phyloP scores from a whole-genome alignment of 1,140 invertebrate species.

The Condylostylus longicornis region DNA sequence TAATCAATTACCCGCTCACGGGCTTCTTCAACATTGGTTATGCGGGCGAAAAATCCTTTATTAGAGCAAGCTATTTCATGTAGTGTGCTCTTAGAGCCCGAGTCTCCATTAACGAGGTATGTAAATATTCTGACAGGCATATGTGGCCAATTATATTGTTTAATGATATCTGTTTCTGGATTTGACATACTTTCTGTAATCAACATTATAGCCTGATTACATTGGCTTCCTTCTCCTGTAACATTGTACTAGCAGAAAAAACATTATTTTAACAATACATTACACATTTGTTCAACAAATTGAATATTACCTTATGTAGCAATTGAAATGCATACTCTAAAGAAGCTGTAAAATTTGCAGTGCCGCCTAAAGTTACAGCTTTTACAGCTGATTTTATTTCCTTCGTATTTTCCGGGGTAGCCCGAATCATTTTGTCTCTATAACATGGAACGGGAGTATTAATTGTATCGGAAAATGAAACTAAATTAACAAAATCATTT shows the following conservation, averaged over 20 bases:
- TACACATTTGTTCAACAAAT: conserved; percentile 1
- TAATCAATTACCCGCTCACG: conserved; percentile 80
- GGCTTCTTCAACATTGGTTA: conserved; percentile 68
- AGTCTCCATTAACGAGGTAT: conserved; percentile 86
- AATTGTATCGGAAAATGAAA: conserved; percentile 60
- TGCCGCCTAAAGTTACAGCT: conserved; percentile 49
- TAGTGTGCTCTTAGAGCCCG: conserved; percentile 67
- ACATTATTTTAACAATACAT: background rate
- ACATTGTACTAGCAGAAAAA: conserved; percentile 51
- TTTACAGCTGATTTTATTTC: conserved; percentile 63
- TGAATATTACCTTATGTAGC: conserved; percentile 55
- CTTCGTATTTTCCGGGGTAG: conserved; percentile 71
- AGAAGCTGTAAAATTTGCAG: conserved; percentile 87
- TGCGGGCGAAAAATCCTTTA: conserved; percentile 84
- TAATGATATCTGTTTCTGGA: conserved; percentile 40
- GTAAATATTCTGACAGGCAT: conserved; percentile 91
- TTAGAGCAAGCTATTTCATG: conserved; percentile 91
- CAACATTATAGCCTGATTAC: conserved; percentile 96
- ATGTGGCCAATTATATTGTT: conserved; percentile 78
- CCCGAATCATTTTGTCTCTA: conserved; percentile 73
- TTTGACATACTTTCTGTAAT: conserved; percentile 83
- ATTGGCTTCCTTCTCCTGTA: conserved; percentile 69
- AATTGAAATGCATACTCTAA: conserved; percentile 83
- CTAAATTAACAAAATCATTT: conserved; percentile 93
- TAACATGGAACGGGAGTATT: conserved; percentile 72